phyloP scores from a whole-genome alignment of 2,113 vertebrate genomes.

The Ellobius talpinus region DNA sequence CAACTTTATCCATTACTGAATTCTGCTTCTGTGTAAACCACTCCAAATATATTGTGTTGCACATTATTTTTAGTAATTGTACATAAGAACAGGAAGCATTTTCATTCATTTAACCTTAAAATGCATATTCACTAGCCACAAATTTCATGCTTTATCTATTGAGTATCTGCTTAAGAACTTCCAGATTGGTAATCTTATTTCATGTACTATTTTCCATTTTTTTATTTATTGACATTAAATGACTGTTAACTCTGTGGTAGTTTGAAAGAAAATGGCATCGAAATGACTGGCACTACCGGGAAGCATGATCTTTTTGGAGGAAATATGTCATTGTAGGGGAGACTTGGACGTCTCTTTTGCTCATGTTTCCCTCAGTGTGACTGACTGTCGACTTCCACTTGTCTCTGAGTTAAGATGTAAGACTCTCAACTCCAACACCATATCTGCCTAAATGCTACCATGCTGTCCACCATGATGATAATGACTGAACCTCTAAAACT shows the following conservation, averaged over 20 bases:
- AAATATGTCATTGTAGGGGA: neutral
- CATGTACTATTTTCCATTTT: neutral
- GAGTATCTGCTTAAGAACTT: neutral
- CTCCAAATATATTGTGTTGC: neutral
- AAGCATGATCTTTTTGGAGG: neutral
- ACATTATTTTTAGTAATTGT: neutral
- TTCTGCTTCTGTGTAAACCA: neutral
- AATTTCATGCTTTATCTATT: too few species aligned
- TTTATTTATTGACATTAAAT: neutral
- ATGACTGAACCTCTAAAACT: neutral
- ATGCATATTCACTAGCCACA: neutral
- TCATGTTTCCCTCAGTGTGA: neutral
- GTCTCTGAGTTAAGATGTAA: neutral
- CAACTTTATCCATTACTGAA: neutral
- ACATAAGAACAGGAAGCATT: neutral
- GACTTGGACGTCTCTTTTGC: neutral
- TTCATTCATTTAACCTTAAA: neutral
- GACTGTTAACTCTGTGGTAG: neutral
- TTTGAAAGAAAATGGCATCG: neutral
- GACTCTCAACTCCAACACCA: neutral
- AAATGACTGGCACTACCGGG: neutral
- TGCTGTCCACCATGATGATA: neutral
- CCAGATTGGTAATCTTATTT: neutral
- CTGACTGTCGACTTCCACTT: too few species aligned
- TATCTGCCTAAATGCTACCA: neutral